These are phyloP conservation scores for Pardalotus punctatus DNA, from an alignment of 2,113 vertebrate genomes.

Conservation along the genomic window DNA sequence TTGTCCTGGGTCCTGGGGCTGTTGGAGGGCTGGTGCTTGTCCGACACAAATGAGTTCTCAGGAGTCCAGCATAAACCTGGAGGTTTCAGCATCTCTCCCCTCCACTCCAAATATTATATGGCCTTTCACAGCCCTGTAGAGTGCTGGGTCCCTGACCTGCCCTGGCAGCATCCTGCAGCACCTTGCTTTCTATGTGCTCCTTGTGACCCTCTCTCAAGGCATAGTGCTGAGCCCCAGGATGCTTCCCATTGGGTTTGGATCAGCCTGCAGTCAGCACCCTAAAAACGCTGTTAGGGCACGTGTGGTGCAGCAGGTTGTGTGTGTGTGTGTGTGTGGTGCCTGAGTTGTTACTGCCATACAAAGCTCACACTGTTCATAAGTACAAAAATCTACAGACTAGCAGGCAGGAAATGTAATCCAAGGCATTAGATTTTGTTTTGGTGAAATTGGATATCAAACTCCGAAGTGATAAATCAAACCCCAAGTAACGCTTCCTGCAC, in stretches of 20 bases:
- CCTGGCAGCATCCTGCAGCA: background rate
- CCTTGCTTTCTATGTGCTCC: rapidly evolving
- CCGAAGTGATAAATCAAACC: background rate
- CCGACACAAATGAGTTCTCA: rapidly evolving
- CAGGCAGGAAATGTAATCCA: background rate
- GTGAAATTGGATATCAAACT: background rate
- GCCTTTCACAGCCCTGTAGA: rapidly evolving
- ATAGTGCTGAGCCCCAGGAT: rapidly evolving
- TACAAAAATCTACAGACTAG: background rate
- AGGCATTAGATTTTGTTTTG: background rate
- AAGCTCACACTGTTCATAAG: rapidly evolving
- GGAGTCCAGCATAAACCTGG: too few species aligned
- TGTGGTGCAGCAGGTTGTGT: background rate
- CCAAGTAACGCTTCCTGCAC: rapidly evolving
- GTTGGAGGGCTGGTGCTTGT: background rate
- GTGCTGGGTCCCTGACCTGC: too few species aligned
- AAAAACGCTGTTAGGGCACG: rapidly evolving
- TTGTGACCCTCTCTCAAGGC: background rate
- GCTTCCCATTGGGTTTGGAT: rapidly evolving
- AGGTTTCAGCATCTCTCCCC: background rate
- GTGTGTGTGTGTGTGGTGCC: too few species aligned
- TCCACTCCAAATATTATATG: rapidly evolving
- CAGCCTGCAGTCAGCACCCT: background rate
- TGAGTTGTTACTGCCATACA: rapidly evolving
- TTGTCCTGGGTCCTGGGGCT: rapidly evolving